Evolutionary conservation across 2,113 vertebrate species (phyloP).

Genomic region (Haemorhous mexicanus): DNA sequence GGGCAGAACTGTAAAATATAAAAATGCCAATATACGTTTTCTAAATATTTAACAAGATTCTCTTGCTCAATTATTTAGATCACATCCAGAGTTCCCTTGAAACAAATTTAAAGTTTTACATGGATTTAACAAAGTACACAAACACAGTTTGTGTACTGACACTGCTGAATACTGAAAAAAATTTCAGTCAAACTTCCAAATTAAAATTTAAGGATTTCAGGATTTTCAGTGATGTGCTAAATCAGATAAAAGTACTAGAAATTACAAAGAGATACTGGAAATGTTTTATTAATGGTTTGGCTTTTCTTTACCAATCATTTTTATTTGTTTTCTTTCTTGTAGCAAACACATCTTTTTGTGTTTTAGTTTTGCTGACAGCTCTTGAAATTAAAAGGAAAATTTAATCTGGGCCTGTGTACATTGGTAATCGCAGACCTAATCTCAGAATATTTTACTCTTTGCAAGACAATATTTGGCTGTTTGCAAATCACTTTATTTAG

Average conservation of each 20-base stretch:
- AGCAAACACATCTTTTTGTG: neutral
- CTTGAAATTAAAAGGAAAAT: neutral
- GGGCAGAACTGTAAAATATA: neutral
- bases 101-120: slow-evolving; percentile 34
- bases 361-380: neutral
- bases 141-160: neutral
- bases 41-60: slow-evolving; percentile 62
- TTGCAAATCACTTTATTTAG: neutral
- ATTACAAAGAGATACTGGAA: neutral
- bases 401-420: neutral
- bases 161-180: neutral
- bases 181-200: neutral
- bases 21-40: slow-evolving; percentile 49
- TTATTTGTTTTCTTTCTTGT: neutral
- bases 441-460: neutral
- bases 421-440: neutral
- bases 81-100: slow-evolving; percentile 14
- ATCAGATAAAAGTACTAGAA: neutral
- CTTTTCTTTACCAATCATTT: neutral
- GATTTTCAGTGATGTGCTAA: neutral
- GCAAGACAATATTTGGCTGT: neutral
- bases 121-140: slow-evolving; percentile 9
- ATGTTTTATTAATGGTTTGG: slow-evolving; percentile 28
- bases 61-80: slow-evolving; percentile 62
- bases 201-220: slow-evolving; percentile 24